Evolutionary conservation across 2,888 invertebrate species (phyloP), one percentile per base, ranked within the genome.

Genomic region (Aethes cnicana): DNA sequence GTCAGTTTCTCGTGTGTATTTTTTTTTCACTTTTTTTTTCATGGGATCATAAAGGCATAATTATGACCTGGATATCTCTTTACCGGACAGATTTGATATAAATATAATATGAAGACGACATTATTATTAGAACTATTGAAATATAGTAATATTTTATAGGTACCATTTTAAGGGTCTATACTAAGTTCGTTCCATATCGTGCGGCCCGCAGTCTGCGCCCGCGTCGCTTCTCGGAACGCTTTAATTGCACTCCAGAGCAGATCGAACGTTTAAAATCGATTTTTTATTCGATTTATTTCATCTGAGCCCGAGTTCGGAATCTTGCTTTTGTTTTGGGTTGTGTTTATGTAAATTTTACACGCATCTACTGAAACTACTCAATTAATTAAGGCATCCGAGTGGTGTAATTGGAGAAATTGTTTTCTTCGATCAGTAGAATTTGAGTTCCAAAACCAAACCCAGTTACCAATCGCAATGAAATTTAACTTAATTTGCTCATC

Each of bases 271-370:
- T 85, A 84, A 87, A 86, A 87, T 84, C 83, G 82, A 84, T 84
- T 87, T 87, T 87, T 89, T 87, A 80, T 80, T 86, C 85, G 77
- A 82, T 86, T 89, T 84, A 80, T 76, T 81, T 70, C 77, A 81
- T 79, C 82, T 78, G 85, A 72, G 82, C 74, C 68, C 74, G 74
- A 74, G 76, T 76, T 77, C 67, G 72, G 70, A 77, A 81, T 84
- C 77, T 72, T 81, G 77, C 81, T 83, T 80, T 84, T 81, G 77
- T 87, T 84, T 76, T 74, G 69, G 72, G 79, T 64, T 81, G 81
- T 86, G 87, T 86, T 81, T 84, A 87, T 88, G 88, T 81, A 86
- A 87, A 89, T 87, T 81, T 81, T 82, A 87, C 85, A 85, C 78
- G 79, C 81, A 80, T 84, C 81, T 79, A 78, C 80, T 81, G 82